A percentile compares a stretch with the other conserved stretches of the same genome.
phyloP scores from a whole-genome alignment of 2,113 vertebrate species.

The Myotis yumanensis region DNA sequence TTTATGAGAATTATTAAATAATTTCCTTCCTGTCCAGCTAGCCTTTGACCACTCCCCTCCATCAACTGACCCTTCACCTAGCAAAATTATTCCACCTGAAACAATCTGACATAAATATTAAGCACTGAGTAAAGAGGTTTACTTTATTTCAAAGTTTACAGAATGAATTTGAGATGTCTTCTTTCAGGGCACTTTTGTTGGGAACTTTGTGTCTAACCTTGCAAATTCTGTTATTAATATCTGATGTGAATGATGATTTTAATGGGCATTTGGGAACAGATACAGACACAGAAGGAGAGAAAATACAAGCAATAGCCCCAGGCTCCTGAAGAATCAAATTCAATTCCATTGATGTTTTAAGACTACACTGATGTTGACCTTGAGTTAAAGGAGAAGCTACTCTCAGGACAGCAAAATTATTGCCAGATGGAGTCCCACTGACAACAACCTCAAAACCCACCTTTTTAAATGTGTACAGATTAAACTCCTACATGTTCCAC shows the following conservation, averaged over 20 bases:
- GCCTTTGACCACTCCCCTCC: not conserved
- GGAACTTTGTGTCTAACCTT: constrained; percentile 46
- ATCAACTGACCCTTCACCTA: not conserved
- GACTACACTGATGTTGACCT: constrained; percentile 51
- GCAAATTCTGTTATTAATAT: constrained; percentile 62
- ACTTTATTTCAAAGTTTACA: not conserved
- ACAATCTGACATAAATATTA: not conserved
- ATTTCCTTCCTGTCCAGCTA: not conserved
- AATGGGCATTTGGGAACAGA: constrained; percentile 53
- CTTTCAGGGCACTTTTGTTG: not conserved
- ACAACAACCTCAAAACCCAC: constrained; percentile 47
- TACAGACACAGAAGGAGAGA: constrained; percentile 39
- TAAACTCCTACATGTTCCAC: constrained; percentile 4
- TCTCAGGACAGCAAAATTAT: constrained; percentile 43
- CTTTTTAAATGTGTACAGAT: constrained; percentile 47
- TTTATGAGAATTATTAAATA: not conserved
- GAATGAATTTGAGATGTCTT: not conserved
- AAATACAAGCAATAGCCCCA: constrained; percentile 60
- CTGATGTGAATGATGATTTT: constrained; percentile 63
- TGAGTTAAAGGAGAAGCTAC: constrained; percentile 52
- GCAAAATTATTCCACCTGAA: not conserved
- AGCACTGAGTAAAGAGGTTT: not conserved
- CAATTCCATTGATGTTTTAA: constrained; percentile 58
- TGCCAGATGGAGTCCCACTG: constrained; percentile 1
- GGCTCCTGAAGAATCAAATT: constrained; percentile 63